These are phyloP conservation scores for Drosophila tripunctata DNA, from an alignment of 2,888 invertebrate genomes.

Conservation along the genomic window DNA sequence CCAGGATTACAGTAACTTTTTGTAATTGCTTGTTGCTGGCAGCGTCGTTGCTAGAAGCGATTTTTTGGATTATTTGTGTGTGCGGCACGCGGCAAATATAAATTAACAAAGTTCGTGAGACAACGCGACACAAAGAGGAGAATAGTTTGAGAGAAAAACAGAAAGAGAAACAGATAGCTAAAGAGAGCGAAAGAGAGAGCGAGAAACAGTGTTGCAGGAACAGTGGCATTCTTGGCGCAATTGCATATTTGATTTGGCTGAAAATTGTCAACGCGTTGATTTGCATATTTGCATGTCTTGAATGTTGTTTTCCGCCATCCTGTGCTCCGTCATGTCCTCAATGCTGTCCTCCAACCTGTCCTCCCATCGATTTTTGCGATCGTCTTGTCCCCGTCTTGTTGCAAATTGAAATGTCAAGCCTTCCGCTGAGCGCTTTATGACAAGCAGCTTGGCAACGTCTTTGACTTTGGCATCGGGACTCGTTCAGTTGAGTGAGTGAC, in stretches of 20 bases:
- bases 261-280: constrained; percentile 69
- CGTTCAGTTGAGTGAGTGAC: constrained; percentile 54
- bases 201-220: background rate
- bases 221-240: constrained; percentile 45
- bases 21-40: constrained; percentile 81
- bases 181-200: background rate
- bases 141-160: background rate
- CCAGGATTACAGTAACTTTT: constrained; percentile 74
- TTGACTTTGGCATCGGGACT: constrained; percentile 28
- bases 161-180: background rate
- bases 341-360: constrained; percentile 4
- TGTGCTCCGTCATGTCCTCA: background rate
- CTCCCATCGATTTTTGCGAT: constrained; percentile 30
- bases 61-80: constrained; percentile 59
- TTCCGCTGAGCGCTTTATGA: constrained; percentile 74
- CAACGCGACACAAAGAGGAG: too few species aligned
- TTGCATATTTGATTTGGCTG: constrained; percentile 72
- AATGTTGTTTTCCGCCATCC: constrained; percentile 34
- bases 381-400: constrained; percentile 50
- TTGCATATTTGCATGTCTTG: constrained; percentile 75
- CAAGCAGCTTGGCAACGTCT: constrained; percentile 65
- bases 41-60: constrained; percentile 57
- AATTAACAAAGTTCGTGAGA: constrained; percentile 76
- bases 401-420: constrained; percentile 79
- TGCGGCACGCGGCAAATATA: constrained; percentile 76